These are phyloP conservation scores for Cyrtodaria siliqua DNA, from an alignment of 2,888 invertebrate genomes.

Conservation along the genomic window DNA sequence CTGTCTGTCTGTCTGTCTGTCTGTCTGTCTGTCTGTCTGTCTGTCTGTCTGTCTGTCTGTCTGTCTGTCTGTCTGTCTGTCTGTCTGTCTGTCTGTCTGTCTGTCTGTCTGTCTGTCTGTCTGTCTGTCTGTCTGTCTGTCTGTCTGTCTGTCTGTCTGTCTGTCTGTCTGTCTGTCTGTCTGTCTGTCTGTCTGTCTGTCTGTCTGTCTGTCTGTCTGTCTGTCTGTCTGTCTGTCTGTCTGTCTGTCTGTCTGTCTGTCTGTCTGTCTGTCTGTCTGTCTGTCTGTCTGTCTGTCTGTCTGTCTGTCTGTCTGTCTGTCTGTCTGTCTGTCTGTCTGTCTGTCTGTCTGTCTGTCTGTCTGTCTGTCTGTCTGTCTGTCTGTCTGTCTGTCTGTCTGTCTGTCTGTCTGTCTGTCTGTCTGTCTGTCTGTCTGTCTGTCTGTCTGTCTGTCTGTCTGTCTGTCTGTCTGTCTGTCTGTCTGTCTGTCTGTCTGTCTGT, in stretches of 20 bases:
- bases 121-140: slow-evolving; percentile 4
- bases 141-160: slow-evolving; percentile 4
- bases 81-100: slow-evolving; percentile 4
- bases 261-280: slow-evolving; percentile 4
- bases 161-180: slow-evolving; percentile 4
- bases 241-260: neutral
- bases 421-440: slow-evolving; percentile 4
- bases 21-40: slow-evolving; percentile 4
- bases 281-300: neutral
- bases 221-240: slow-evolving; percentile 4
- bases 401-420: slow-evolving; percentile 4
- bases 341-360: slow-evolving; percentile 4
- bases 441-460: slow-evolving; percentile 4
- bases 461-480: slow-evolving; percentile 4
- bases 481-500: slow-evolving; percentile 4
- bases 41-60: slow-evolving; percentile 4
- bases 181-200: slow-evolving; percentile 4
- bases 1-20: slow-evolving; percentile 4
- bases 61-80: slow-evolving; percentile 4
- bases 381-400: slow-evolving; percentile 4
- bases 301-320: slow-evolving; percentile 4
- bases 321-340: slow-evolving; percentile 1
- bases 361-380: slow-evolving; percentile 4
- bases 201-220: neutral
- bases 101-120: slow-evolving; percentile 4